Percentiles rank a stretch among this genome's conserved stretches.
Evolutionary conservation across 2,113 vertebrate genomes (phyloP).

Genomic region (Oreochromis aureus): DNA sequence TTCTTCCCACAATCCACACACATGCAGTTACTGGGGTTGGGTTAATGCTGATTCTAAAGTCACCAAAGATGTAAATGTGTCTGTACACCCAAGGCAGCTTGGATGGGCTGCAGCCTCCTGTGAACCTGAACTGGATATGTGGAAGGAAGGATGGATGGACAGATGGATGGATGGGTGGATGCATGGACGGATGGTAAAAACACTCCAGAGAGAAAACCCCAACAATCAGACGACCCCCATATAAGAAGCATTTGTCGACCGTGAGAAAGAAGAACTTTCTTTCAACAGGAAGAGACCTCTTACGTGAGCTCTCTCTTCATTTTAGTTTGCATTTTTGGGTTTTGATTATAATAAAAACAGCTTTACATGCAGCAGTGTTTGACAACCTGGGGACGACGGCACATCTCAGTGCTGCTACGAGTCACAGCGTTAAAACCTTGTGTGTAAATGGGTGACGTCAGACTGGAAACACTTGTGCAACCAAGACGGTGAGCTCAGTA

Average conservation of each 20-base stretch:
- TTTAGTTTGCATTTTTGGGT: background rate
- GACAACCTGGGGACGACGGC: background rate
- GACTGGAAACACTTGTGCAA: background rate
- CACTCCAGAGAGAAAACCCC: background rate
- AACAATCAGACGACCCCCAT: fast-evolving
- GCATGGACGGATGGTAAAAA: background rate
- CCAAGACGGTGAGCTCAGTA: background rate
- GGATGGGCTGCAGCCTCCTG: background rate
- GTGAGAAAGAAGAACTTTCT: background rate
- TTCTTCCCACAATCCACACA: background rate
- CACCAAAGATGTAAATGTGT: background rate
- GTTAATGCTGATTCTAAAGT: background rate
- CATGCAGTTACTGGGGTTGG: background rate
- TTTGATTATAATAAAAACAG: background rate
- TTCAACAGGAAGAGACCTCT: background rate
- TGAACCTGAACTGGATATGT: background rate
- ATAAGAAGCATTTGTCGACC: background rate
- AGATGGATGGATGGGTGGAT: fast-evolving
- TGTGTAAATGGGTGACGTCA: background rate
- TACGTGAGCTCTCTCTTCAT: background rate
- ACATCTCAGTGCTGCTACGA: background rate
- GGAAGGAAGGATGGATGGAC: fast-evolving
- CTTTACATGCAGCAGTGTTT: background rate
- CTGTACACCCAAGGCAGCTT: background rate
- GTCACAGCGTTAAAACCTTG: background rate